Conservation (phyloP, 2,113 vertebrate genomes). For the Paralichthys olivaceus region DNA sequence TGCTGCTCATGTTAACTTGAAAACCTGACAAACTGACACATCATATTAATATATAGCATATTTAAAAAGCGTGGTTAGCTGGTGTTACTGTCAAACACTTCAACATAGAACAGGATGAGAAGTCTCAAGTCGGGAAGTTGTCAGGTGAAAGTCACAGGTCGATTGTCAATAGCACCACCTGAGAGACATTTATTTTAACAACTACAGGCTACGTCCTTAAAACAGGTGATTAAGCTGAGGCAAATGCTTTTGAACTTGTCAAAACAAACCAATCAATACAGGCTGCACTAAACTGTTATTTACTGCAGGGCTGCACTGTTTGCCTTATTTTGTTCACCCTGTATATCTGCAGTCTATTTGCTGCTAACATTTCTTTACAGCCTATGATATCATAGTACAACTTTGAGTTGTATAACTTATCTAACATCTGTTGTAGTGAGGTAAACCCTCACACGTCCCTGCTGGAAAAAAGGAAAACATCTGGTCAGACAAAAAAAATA, state of each 20-base stretch:
- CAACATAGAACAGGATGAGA: neutral
- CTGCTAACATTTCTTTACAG: neutral
- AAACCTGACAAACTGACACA: neutral
- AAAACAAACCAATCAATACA: neutral
- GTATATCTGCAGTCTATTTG: neutral
- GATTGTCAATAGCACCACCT: neutral
- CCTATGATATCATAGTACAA: neutral
- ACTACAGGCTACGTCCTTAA: neutral
- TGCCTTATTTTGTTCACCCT: neutral
- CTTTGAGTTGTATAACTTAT: neutral
- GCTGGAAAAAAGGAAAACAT: conserved; percentile 32
- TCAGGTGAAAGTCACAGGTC: conserved; percentile 10
- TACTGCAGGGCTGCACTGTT: neutral
- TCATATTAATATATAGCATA: neutral
- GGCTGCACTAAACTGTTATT: neutral
- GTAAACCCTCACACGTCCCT: neutral
- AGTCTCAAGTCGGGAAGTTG: neutral
- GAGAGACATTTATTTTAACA: conserved; percentile 7
- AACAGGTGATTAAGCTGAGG: neutral
- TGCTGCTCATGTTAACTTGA: neutral
- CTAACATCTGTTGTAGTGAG: neutral
- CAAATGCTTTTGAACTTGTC: neutral
- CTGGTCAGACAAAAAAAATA: conserved; percentile 30
- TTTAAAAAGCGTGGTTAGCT: conserved; percentile 10
- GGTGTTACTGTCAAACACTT: conserved; percentile 16